These are phyloP conservation scores for Dromaius novaehollandiae DNA, from an alignment of 2,113 vertebrate species.

Conservation along the genomic window DNA sequence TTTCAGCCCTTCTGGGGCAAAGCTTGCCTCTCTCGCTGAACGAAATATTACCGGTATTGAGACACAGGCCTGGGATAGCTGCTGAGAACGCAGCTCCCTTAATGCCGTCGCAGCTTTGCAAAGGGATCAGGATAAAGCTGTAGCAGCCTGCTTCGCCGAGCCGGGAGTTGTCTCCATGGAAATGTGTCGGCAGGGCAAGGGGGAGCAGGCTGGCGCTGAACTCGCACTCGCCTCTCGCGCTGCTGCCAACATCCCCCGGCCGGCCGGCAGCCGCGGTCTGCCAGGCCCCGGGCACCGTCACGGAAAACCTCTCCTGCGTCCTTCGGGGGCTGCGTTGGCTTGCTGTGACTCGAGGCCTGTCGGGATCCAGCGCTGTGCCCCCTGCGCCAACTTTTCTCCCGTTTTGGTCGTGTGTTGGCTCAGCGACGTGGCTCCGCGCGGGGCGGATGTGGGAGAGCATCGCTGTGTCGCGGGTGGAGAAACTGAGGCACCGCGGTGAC, in stretches of 20 bases:
- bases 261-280: neutral
- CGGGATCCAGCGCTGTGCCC: rapidly evolving
- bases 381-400: no score
- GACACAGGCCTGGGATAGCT: neutral
- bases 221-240: neutral
- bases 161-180: slow-evolving; percentile 20
- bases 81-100: neutral
- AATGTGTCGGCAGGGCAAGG: neutral
- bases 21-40: neutral
- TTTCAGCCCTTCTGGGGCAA: neutral
- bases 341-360: neutral
- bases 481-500: neutral
- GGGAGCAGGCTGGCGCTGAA: neutral
- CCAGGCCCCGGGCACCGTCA: rapidly evolving
- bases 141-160: neutral
- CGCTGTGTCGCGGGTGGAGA: neutral
- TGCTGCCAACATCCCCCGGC: neutral
- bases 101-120: neutral
- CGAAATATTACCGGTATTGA: neutral
- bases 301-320: neutral
- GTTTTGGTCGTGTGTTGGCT: neutral
- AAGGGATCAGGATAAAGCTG: slow-evolving; percentile 21
- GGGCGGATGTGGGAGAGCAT: neutral
- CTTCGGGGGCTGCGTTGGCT: neutral
- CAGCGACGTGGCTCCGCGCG: rapidly evolving